A percentile compares a stretch with the other conserved stretches of the same genome.
Evolutionary conservation across 2,113 vertebrate genomes (phyloP).

Genomic region (Hippocampus guttulatus): DNA sequence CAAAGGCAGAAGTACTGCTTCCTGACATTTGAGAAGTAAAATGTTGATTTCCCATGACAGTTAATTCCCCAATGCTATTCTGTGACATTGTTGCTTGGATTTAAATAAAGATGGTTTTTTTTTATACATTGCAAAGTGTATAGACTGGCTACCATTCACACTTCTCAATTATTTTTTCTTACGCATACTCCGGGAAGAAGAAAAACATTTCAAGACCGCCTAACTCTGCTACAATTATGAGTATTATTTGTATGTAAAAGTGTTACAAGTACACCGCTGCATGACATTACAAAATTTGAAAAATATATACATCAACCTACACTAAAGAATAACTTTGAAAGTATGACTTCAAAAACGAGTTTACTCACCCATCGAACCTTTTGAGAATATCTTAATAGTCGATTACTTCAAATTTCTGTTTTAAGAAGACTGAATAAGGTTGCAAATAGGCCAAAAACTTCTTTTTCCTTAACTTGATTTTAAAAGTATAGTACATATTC

Average conservation of each 20-base stretch:
- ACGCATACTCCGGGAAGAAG: too few relatives aligned
- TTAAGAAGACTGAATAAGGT: background rate
- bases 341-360: background rate
- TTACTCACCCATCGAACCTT: background rate
- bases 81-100: constrained; percentile 59
- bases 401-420: background rate
- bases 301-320: too few relatives aligned
- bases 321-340: too few relatives aligned
- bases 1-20: constrained; percentile 19
- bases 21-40: constrained; percentile 30
- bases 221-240: too few relatives aligned
- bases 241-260: too few relatives aligned
- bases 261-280: too few relatives aligned
- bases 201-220: too few relatives aligned
- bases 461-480: too few relatives aligned
- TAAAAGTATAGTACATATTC: too few relatives aligned
- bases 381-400: background rate
- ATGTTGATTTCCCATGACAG: constrained; percentile 32
- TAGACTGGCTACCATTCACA: background rate
- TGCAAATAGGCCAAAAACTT: background rate
- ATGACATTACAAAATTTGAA: too few relatives aligned
- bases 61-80: constrained; percentile 28
- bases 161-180: too few relatives aligned
- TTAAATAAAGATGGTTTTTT: constrained; percentile 71
- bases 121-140: constrained; percentile 35